These are phyloP conservation scores for Liodrosophila aerea DNA, from an alignment of 2,888 invertebrate genomes.

Conservation along the genomic window DNA sequence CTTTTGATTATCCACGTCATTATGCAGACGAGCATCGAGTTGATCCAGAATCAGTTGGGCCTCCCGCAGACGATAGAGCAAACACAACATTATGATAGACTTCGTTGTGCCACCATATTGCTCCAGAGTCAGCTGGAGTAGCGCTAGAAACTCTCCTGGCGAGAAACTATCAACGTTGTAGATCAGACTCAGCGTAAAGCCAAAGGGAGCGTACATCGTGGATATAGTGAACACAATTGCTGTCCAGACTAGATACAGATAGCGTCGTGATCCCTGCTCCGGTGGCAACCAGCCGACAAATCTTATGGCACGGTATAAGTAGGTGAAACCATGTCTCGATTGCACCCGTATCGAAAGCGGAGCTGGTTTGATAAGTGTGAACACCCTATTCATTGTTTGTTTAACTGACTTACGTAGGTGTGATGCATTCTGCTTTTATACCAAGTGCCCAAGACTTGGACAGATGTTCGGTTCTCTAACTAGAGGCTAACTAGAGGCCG, in stretches of 20 bases:
- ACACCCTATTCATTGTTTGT: background rate
- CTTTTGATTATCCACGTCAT: slow-evolving; percentile 25
- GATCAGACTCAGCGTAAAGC: slow-evolving; percentile 36
- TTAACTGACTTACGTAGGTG: background rate
- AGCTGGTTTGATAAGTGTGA: background rate
- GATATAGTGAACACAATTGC: slow-evolving; percentile 19
- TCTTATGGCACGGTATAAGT: slow-evolving; percentile 30
- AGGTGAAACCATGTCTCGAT: slow-evolving; percentile 30
- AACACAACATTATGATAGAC: slow-evolving; percentile 14
- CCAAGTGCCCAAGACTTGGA: background rate
- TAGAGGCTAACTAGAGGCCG: too few relatives aligned
- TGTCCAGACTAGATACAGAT: slow-evolving; percentile 34
- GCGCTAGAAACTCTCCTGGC: slow-evolving; percentile 43
- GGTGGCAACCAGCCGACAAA: slow-evolving; percentile 41
- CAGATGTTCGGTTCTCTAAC: slow-evolving; percentile 22
- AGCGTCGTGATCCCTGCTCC: slow-evolving; percentile 15
- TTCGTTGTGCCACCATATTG: slow-evolving; percentile 23
- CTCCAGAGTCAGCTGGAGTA: slow-evolving; percentile 37
- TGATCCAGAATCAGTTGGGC: slow-evolving; percentile 28
- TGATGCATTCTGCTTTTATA: slow-evolving; percentile 29
- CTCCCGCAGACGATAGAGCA: slow-evolving; percentile 15
- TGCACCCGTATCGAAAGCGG: background rate
- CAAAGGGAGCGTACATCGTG: slow-evolving; percentile 33
- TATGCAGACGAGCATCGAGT: slow-evolving; percentile 24
- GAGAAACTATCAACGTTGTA: slow-evolving; percentile 35